Conservation (phyloP, 2,797 vertebrate species). For the Pampus argenteus region DNA sequence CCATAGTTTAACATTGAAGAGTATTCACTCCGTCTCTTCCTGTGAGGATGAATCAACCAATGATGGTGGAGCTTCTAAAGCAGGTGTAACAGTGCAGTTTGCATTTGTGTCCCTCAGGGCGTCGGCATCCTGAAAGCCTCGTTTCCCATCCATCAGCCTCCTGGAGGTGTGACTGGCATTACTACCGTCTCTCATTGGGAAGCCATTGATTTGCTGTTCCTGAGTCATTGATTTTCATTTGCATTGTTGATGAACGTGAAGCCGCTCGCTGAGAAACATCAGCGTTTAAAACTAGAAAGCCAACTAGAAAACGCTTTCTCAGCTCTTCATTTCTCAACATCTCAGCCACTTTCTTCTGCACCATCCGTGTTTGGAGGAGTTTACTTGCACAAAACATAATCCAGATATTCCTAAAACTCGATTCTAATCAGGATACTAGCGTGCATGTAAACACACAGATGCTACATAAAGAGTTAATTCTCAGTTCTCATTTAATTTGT, state of each 20-base stretch:
- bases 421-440: no score
- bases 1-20: background rate
- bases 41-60: slow-evolving; percentile 10
- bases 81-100: background rate
- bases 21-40: slow-evolving; percentile 19
- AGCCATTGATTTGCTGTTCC: slow-evolving; percentile 70
- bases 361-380: no score
- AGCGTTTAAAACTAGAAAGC: background rate
- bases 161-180: slow-evolving; percentile 51
- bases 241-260: slow-evolving; percentile 63
- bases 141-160: slow-evolving; percentile 66
- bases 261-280: background rate
- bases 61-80: background rate
- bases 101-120: background rate
- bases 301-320: background rate
- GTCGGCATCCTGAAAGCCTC: background rate
- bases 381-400: no score
- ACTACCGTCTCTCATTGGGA: slow-evolving; percentile 62
- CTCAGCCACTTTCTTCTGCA: no score
- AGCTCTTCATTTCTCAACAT: background rate
- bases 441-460: no score
- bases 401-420: no score
- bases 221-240: slow-evolving; percentile 73
- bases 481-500: no score
- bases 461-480: no score